phyloP scores from a whole-genome alignment of 2,888 invertebrate genomes.

The Diarsia brunnea region DNA sequence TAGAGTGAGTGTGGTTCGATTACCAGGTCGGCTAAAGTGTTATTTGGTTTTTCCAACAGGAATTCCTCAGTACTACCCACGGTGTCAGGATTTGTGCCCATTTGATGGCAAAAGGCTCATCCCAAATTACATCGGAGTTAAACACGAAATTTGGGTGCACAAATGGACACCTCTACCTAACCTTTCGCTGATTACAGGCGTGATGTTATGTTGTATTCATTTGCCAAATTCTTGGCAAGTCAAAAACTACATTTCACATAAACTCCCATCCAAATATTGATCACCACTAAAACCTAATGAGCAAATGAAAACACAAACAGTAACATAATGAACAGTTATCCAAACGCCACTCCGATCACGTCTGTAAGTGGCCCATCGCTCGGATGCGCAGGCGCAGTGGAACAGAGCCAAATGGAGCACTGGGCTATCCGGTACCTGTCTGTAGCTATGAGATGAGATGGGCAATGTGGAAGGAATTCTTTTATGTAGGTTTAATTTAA shows the following conservation, averaged over 20 bases:
- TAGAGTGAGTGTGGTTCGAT: no score
- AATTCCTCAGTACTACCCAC: no score
- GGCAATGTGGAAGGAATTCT: constrained; percentile 8
- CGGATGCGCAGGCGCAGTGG: constrained; percentile 55
- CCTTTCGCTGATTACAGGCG: no score
- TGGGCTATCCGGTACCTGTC: constrained; percentile 65
- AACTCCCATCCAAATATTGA: neutral
- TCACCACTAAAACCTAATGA: neutral
- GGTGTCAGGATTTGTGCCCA: no score
- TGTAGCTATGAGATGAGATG: constrained; percentile 15
- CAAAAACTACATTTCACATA: neutral
- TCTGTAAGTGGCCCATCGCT: constrained; percentile 54
- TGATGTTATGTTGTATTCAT: neutral
- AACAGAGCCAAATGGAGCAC: constrained; percentile 68
- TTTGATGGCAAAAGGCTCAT: no score
- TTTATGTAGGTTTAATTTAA: neutral
- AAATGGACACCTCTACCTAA: no score
- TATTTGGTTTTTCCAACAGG: no score
- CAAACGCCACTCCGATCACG: constrained; percentile 57
- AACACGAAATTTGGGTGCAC: no score
- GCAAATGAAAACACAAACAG: constrained; percentile 52
- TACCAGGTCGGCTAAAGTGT: no score
- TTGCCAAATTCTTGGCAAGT: neutral
- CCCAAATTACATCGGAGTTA: no score
- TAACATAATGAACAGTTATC: constrained; percentile 58